A percentile compares a stretch with the other conserved stretches of the same genome.
phyloP scores from a whole-genome alignment of 2,113 vertebrate species.

The Paramisgurnus dabryanus region DNA sequence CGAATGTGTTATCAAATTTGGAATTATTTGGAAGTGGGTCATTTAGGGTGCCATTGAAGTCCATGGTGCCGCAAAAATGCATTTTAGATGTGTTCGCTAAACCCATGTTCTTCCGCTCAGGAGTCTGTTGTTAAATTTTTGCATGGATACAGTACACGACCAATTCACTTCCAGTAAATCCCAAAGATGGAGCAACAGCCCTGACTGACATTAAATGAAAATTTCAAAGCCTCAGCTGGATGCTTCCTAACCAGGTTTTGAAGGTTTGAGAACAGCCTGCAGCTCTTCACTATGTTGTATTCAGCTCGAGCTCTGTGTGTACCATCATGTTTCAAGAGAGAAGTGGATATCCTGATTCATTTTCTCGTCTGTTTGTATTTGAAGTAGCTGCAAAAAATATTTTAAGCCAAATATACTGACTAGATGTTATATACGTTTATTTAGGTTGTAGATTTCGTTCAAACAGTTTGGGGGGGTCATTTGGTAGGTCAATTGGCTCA shows the following conservation, averaged over 20 bases:
- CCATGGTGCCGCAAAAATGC: not conserved
- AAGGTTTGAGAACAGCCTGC: slow-evolving; percentile 8
- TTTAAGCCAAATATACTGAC: too few relatives aligned
- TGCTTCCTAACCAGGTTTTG: not conserved
- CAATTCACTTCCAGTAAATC: not conserved
- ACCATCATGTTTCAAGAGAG: slow-evolving; percentile 12
- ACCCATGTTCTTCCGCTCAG: not conserved
- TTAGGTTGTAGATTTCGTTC: too few relatives aligned
- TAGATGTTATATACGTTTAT: too few relatives aligned
- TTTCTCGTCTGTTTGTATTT: not conserved
- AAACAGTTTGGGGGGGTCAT: too few relatives aligned
- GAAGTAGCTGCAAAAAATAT: too few relatives aligned
- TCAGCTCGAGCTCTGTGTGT: slow-evolving; percentile 22
- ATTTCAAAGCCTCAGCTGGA: slow-evolving; percentile 9
- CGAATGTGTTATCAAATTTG: not conserved
- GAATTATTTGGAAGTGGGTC: not conserved
- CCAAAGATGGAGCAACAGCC: not conserved
- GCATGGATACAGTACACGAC: not conserved
- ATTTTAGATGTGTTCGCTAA: not conserved
- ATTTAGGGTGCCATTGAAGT: not conserved
- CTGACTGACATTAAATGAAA: not conserved
- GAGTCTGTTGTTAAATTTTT: not conserved
- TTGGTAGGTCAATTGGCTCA: too few relatives aligned
- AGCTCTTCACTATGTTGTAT: not conserved
- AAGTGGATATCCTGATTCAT: slow-evolving; percentile 10